Conservation (phyloP, 2,113 vertebrate species). For the Gallinago paraguaiae region DNA sequence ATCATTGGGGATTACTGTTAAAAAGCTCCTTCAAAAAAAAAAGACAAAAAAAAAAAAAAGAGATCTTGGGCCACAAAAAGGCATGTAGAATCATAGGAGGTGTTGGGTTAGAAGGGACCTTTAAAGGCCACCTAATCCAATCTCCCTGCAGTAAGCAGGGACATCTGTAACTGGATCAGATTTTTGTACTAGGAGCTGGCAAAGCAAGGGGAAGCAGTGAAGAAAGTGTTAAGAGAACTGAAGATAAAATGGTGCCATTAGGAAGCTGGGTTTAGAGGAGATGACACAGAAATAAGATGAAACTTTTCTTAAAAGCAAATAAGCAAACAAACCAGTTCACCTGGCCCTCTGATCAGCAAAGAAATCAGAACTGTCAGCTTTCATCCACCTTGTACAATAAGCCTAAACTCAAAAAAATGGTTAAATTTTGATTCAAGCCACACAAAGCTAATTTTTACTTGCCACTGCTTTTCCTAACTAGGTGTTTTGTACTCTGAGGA, state of each 20-base stretch:
- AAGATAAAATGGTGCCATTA: neutral
- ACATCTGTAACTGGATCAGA: no score
- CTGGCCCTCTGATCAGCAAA: neutral
- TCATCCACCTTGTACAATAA: neutral
- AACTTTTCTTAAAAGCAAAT: constrained; percentile 4
- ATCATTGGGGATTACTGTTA: neutral
- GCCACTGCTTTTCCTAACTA: neutral
- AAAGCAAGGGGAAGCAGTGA: neutral
- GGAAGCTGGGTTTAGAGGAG: neutral
- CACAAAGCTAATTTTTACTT: constrained; percentile 17
- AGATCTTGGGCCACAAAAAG: neutral
- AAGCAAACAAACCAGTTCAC: constrained; percentile 1
- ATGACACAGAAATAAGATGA: neutral
- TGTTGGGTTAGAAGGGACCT: no score
- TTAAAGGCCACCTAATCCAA: no score
- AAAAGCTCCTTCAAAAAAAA: neutral
- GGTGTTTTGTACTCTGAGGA: neutral
- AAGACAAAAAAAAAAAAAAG: neutral
- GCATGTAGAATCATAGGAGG: neutral
- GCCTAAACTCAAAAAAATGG: neutral
- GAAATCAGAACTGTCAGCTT: constrained; percentile 48
- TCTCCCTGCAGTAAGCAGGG: no score
- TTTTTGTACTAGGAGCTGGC: neutral
- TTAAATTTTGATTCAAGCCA: constrained; percentile 27
- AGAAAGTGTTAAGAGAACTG: neutral